Evolutionary conservation across 1,140 invertebrate species (phyloP).

Genomic region (Metopolophium dirhodum): DNA sequence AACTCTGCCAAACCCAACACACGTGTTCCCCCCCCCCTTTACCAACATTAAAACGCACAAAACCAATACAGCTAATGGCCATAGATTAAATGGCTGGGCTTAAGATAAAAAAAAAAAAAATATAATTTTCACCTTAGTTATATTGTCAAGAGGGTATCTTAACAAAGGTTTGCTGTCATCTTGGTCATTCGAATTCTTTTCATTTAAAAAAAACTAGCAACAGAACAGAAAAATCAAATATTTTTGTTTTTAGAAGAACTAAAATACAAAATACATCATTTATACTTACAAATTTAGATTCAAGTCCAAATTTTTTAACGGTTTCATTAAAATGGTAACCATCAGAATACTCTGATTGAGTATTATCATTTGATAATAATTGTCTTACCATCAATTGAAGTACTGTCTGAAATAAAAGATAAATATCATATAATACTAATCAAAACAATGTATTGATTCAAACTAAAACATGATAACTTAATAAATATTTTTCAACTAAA

Average conservation of each 20-base stretch:
- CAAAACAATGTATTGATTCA: not conserved
- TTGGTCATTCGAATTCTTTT: not conserved
- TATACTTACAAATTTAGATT: conserved; percentile 30
- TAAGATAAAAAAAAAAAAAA: too few species aligned
- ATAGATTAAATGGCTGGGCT: too few species aligned
- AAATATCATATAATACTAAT: not conserved
- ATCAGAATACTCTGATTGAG: not conserved
- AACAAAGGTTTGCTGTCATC: conserved; percentile 25
- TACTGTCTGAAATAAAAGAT: conserved; percentile 7
- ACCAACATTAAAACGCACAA: too few species aligned
- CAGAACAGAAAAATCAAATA: not conserved
- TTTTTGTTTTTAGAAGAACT: not conserved
- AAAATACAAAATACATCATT: not conserved
- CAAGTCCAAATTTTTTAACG: conserved; percentile 24
- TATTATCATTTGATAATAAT: conserved; percentile 9
- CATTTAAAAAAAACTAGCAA: not conserved
- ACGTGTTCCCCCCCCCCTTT: too few species aligned
- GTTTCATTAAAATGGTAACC: not conserved
- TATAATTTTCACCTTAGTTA: conserved; percentile 35
- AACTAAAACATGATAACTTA: not conserved
- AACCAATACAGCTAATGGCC: too few species aligned
- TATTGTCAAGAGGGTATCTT: conserved; percentile 51
- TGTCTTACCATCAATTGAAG: conserved; percentile 1
- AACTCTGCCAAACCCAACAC: too few species aligned
- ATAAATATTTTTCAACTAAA: not conserved